Conservation (phyloP, 2,888 invertebrate species). For the Calameuta filiformis region DNA sequence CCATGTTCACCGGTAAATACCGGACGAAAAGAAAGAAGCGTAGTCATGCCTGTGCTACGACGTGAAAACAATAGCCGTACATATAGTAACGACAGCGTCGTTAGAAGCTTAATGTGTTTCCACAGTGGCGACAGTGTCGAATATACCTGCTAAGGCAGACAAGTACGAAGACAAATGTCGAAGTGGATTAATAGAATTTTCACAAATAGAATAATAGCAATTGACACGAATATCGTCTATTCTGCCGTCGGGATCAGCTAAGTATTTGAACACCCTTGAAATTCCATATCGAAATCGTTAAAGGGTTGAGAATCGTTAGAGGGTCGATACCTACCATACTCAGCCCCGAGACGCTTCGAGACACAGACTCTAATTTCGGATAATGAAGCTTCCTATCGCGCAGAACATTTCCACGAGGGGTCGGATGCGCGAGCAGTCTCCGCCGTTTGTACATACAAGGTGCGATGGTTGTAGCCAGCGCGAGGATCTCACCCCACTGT, state of each 20-base stretch:
- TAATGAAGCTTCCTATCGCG: slow-evolving; percentile 5
- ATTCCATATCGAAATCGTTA: background rate
- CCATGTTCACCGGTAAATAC: background rate
- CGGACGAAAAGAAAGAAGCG: background rate
- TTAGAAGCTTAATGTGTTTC: background rate
- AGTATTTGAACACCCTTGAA: background rate
- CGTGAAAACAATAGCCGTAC: background rate
- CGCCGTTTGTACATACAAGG: background rate
- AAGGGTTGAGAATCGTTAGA: background rate
- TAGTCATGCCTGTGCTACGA: background rate
- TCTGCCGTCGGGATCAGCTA: background rate
- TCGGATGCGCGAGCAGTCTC: background rate
- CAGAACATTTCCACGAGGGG: background rate
- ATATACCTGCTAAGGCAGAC: background rate
- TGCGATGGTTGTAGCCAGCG: background rate
- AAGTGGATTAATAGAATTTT: background rate
- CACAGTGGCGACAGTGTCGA: background rate
- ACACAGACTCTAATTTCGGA: background rate
- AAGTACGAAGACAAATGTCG: background rate
- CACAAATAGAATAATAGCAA: background rate
- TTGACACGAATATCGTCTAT: background rate
- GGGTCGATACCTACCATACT: background rate
- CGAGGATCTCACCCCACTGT: background rate
- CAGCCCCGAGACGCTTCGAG: background rate
- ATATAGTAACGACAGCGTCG: background rate